Conservation (phyloP, 2,797 vertebrate genomes). For the Girardinus metallicus region DNA sequence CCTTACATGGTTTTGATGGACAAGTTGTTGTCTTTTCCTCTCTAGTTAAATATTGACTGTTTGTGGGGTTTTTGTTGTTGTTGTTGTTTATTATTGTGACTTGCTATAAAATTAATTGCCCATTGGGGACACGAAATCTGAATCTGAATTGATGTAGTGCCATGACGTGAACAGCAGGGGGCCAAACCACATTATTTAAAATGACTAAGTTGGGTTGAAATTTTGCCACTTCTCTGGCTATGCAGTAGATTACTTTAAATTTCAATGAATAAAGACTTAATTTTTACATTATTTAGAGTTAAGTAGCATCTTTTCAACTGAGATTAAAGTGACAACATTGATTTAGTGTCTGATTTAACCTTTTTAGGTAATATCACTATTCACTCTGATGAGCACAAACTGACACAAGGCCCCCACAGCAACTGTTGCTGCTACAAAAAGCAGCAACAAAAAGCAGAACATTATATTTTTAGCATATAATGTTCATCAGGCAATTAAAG, state of each 20-base stretch:
- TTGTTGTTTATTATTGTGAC: no score
- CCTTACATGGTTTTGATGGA: no score
- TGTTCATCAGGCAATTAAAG: background rate
- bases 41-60: no score
- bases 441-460: no score
- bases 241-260: background rate
- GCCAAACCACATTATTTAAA: background rate
- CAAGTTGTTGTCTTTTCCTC: no score
- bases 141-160: no score
- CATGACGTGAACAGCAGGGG: background rate
- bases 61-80: no score
- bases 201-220: background rate
- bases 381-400: no score
- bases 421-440: no score
- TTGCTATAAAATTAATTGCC: no score
- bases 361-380: background rate
- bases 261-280: background rate
- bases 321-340: background rate
- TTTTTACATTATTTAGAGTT: background rate
- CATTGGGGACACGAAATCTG: no score
- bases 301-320: background rate
- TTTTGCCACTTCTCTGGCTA: background rate
- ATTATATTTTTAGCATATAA: background rate
- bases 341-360: background rate
- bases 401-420: background rate